Percentiles rank a stretch among this genome's conserved stretches.
phyloP scores from a whole-genome alignment of 37 sponge, comb jelly and placozoan genomes.

The Oscarella lobularis region DNA sequence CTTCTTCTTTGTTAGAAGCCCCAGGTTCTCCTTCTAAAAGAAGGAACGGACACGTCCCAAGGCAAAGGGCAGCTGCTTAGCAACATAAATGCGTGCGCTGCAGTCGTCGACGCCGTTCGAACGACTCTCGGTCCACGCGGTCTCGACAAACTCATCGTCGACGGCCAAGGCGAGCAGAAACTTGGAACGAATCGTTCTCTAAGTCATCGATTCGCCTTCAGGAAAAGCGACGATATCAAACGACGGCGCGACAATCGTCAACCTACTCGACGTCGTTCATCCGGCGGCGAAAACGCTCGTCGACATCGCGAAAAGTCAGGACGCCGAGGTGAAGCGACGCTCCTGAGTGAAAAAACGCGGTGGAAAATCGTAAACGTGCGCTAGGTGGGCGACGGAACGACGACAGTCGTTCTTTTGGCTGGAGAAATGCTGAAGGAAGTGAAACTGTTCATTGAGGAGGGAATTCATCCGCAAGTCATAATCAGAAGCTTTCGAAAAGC shows the following conservation, averaged over 20 bases:
- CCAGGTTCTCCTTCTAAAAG: conserved; percentile 90
- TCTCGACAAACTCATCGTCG: conserved; percentile 98
- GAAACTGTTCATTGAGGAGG: conserved; percentile 94
- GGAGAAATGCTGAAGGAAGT: conserved; percentile 90
- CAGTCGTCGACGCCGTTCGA: conserved; percentile 78
- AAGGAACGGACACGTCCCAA: conserved; percentile 97
- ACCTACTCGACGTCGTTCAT: conserved; percentile 84
- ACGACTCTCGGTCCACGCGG: conserved; percentile 97
- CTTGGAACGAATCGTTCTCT: background rate
- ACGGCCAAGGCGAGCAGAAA: conserved; percentile 57
- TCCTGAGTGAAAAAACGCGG: too few species aligned
- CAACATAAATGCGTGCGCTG: conserved; percentile 98
- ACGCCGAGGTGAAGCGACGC: conserved; percentile 88
- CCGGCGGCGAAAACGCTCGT: conserved; percentile 97
- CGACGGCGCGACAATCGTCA: conserved; percentile 98
- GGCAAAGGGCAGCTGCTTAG: conserved; percentile 95
- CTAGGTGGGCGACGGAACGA: conserved; percentile 98
- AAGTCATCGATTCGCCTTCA: too few species aligned
- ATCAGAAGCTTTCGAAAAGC: conserved; percentile 78
- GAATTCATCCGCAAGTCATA: conserved; percentile 91
- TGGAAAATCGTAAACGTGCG: too few species aligned
- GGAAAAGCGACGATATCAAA: conserved; percentile 98
- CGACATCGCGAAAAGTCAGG: conserved; percentile 93
- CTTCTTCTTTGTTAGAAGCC: conserved; percentile 37
- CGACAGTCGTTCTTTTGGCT: conserved; percentile 86